phyloP scores from a whole-genome alignment of 1,140 invertebrate genomes.

The Macrocentrus cingulum region DNA sequence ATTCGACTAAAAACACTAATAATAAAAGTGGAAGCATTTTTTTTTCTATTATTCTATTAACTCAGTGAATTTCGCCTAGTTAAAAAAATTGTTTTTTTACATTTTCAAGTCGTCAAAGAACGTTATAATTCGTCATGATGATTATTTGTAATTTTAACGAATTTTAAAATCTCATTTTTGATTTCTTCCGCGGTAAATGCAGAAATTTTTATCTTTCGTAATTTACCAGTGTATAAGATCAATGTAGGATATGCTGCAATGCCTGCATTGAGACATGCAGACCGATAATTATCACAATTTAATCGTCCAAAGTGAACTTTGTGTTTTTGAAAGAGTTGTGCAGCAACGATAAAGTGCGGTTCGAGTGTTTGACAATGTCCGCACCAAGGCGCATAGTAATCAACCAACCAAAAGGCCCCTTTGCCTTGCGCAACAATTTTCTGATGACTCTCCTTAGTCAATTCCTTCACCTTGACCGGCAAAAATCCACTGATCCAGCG shows the following conservation, averaged over 20 bases:
- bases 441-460: conserved; percentile 50
- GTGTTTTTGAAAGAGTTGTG: conserved; percentile 61
- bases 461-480: conserved; percentile 57
- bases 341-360: conserved; percentile 69
- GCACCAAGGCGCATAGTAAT: conserved; percentile 79
- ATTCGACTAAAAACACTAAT: too few species aligned
- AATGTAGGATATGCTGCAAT: conserved; percentile 63
- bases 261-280: conserved; percentile 56
- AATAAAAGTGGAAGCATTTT: too few species aligned
- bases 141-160: conserved; percentile 9
- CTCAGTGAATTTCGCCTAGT: too few species aligned
- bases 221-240: conserved; percentile 38
- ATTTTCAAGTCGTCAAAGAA: too few species aligned
- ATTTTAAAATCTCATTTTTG: conserved; percentile 28
- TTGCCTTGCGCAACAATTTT: conserved; percentile 51
- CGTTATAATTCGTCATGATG: conserved; percentile 37
- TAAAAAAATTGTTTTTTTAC: too few species aligned
- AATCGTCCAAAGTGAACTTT: conserved; percentile 60
- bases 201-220: conserved; percentile 28
- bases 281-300: conserved; percentile 60
- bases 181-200: conserved; percentile 32
- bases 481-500: conserved; percentile 66
- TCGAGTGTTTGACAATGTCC: conserved; percentile 71
- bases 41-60: too few species aligned
- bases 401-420: conserved; percentile 65